Conservation (phyloP, 2,888 invertebrate genomes). For the Hirtodrosophila cameraria region DNA sequence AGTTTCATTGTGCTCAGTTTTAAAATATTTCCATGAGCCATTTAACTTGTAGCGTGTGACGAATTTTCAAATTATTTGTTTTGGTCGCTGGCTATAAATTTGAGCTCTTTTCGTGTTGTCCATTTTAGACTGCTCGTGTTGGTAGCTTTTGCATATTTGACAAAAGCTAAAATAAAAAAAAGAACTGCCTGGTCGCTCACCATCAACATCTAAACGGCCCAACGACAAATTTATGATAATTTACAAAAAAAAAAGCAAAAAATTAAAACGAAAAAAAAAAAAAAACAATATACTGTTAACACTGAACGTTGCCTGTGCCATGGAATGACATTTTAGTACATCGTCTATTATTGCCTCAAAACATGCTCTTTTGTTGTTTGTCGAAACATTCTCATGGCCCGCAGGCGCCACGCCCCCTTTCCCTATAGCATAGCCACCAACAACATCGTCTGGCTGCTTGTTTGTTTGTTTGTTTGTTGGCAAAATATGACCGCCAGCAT, state of each 20-base stretch:
- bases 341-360: constrained; percentile 79
- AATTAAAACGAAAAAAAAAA: too few species aligned
- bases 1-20: background rate
- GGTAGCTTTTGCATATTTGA: constrained; percentile 66
- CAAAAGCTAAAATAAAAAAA: constrained; percentile 27
- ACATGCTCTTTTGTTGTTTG: constrained; percentile 81
- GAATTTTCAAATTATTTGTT: constrained; percentile 80
- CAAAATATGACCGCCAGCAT: constrained; percentile 79
- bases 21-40: constrained; percentile 8
- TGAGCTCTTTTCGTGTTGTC: constrained; percentile 64
- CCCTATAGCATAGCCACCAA: constrained; percentile 13
- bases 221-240: constrained; percentile 81
- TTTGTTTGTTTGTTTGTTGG: constrained; percentile 57
- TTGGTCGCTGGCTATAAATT: constrained; percentile 65
- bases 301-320: constrained; percentile 50
- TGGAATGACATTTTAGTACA: constrained; percentile 79
- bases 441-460: constrained; percentile 45
- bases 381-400: constrained; percentile 75
- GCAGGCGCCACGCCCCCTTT: constrained; percentile 52
- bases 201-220: constrained; percentile 62
- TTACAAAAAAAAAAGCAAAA: constrained; percentile 65
- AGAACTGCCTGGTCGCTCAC: constrained; percentile 47
- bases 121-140: constrained; percentile 35
- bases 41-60: constrained; percentile 70
- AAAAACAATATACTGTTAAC: constrained; percentile 28